Evolutionary conservation across 2,888 invertebrate genomes (phyloP), one percentile per base, ranked within the genome.

Genomic region (Diploptera punctata): DNA sequence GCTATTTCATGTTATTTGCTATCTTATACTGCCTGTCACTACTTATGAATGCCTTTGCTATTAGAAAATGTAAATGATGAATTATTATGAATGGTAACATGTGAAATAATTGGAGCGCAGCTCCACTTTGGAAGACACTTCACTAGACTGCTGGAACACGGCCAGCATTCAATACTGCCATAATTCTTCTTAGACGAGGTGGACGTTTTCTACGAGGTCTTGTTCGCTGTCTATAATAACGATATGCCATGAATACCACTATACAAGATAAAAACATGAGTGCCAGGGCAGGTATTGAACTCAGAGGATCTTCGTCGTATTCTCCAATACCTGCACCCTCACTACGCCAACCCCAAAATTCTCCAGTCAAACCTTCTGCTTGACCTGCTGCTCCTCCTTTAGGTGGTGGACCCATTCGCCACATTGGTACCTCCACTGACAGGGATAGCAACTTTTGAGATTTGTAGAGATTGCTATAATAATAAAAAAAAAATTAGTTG

Each of bases 381-480:
- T 76, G 76, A 62, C 75, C 76, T 31, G 74, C 75, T 47, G 75
- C 73, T n/a, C 67, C 69, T 38, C 68, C 74, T 62, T 73, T 69
- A 21, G 73, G 68, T 24, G 74, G 74, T 16, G 73, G 74, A 29
- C 67, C 69, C 67, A 74, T 70, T 19, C 74, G 75, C 73, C 77
- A 78, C 13, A 78, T 68, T 43, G 79, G 79, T 49, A 78, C 73
- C 19, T 79, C 79, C 24, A 79, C 62, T 19, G 76, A 87, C 67
- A 93, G 85, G 3, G 90, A 91, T 61, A 93, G 85, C 13, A 92
- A 80, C 76, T 92, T 93, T 77, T 93, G 93, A 0, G 92, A 89
- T 75, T 93, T 92, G 80, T 92, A 91, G 38, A 93, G 86, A 78
- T 93, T 91, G 65, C 91, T 91, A 81, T 67, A 83, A 83, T 31